Evolutionary conservation across 2,113 vertebrate species (phyloP), one percentile per base, ranked within the genome.

Genomic region (Rhodinocichla rosea): DNA sequence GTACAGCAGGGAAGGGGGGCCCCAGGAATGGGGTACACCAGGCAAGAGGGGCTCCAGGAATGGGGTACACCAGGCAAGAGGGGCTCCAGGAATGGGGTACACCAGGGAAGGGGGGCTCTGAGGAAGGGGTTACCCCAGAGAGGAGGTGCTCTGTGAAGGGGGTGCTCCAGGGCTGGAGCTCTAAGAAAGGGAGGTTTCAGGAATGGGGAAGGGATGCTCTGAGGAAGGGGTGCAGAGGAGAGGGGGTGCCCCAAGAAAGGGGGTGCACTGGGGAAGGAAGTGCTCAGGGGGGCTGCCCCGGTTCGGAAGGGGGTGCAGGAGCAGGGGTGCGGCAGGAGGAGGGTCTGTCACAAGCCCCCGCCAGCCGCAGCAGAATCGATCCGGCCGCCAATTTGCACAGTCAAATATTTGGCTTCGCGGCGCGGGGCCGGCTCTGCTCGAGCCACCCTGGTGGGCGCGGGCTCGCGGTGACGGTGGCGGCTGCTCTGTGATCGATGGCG

Each of bases 391-490:
- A 83, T 89, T 76, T 89, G 78, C 87, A 83, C 87, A 62, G 87
- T 75, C 87, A 89, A 89, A 89, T 83, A 89, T 89, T 89, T 89
- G 87, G 87, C 62, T 89, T 75, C 39, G 39, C 70, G 62, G 78
- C 62, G 78, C 87, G 78, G 78, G 69, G 33, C 78, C 53, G 77
- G 87, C 45, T 45, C 53, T 60, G 78, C 78, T 68, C 53, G 9
- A 69, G 65, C 67, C 22, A 44, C 67, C 76, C 86, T 50, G 77
- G 87, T 82, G 87, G 37, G 87, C 77, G 53, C 60, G 28, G 77
- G 35, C 30, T 67, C 86, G 76, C 76, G 50, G 57, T 57, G 44
- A 23, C 73, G 73, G 83, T 28, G 55, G 39, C 74, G 37, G 45
- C 78, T 26, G 78, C 62, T 75, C 78, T 20, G 45, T 37, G 73